These are phyloP conservation scores for Saturnia japonica DNA, from an alignment of 2,888 invertebrate genomes.

Conservation along the genomic window DNA sequence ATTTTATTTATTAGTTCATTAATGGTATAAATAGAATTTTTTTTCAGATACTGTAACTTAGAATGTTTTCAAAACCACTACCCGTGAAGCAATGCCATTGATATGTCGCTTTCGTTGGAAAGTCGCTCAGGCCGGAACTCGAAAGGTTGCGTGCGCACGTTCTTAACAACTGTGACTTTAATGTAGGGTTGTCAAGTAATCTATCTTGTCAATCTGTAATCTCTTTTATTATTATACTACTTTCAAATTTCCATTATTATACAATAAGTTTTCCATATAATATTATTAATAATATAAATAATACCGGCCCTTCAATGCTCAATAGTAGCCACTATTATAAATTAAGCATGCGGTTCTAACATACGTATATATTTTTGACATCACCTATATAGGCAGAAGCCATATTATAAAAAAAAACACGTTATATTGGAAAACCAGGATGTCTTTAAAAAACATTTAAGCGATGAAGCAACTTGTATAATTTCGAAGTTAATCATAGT, in stretches of 20 bases:
- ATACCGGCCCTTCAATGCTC: neutral
- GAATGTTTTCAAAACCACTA: slow-evolving; percentile 31
- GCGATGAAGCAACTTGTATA: neutral
- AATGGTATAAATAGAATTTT: neutral
- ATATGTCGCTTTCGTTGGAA: slow-evolving; percentile 74
- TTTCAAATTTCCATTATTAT: neutral
- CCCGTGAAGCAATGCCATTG: slow-evolving; percentile 50
- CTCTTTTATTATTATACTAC: neutral
- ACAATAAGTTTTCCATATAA: neutral
- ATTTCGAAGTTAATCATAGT: too few species aligned
- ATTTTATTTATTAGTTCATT: neutral
- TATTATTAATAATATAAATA: neutral
- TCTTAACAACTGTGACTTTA: slow-evolving; percentile 1
- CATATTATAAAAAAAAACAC: too few species aligned
- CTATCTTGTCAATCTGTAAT: neutral
- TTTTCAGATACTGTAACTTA: neutral
- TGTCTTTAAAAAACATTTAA: neutral
- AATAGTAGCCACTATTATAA: neutral
- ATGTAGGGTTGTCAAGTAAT: neutral
- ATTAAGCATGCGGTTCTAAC: neutral
- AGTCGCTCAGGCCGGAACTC: slow-evolving; percentile 64
- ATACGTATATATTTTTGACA: neutral
- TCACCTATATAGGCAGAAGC: too few species aligned
- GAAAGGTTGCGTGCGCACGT: slow-evolving; percentile 35
- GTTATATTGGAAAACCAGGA: neutral